Evolutionary conservation across 2,797 vertebrate genomes (phyloP).

Genomic region (Propithecus deckenii): DNA sequence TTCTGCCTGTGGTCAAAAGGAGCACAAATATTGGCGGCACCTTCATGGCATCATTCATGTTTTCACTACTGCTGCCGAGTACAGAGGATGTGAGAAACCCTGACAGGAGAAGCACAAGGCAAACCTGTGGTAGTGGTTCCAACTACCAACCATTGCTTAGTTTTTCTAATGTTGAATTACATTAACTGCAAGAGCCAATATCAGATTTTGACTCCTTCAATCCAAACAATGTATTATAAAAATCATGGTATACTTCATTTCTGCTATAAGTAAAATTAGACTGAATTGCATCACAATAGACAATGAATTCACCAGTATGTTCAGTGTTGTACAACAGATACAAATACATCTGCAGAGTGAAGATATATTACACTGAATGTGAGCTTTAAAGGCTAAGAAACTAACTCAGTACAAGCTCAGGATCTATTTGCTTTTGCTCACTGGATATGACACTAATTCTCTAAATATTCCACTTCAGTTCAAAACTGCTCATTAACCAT

Average conservation of each 20-base stretch:
- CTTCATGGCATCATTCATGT: not conserved
- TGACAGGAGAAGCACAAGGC: not conserved
- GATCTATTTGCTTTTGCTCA: slow-evolving; percentile 1
- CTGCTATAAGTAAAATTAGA: not conserved
- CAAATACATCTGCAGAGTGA: not conserved
- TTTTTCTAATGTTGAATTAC: not conserved
- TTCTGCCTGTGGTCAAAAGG: not conserved
- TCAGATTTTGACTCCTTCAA: not conserved
- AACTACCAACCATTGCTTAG: not conserved
- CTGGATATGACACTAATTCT: not conserved
- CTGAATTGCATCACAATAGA: not conserved
- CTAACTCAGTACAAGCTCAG: not conserved
- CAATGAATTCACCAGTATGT: not conserved
- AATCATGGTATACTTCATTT: not conserved
- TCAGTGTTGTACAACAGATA: not conserved
- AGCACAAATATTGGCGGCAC: not conserved
- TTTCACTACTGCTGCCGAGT: not conserved
- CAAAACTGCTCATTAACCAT: slow-evolving; percentile 11
- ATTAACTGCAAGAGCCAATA: not conserved
- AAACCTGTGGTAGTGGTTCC: not conserved
- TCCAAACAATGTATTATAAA: not conserved
- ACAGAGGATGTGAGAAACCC: not conserved
- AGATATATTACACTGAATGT: not conserved
- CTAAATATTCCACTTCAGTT: slow-evolving; percentile 5
- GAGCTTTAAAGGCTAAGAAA: not conserved